Base-by-base conservation (phyloP, 1,140 invertebrate genomes). In the Mactra quadrangularis region DNA sequence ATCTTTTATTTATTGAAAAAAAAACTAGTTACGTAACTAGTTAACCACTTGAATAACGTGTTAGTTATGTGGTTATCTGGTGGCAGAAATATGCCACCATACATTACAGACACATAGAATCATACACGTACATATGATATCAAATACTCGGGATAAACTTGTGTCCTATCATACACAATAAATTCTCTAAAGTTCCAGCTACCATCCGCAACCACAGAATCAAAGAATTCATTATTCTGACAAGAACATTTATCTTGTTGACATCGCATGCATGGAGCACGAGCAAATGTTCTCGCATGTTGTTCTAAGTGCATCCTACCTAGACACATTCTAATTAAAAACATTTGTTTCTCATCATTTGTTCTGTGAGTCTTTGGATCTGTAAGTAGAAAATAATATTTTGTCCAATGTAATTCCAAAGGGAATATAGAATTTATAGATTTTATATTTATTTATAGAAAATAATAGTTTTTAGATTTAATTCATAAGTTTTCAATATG, bases 111-210 rank as follows among this genome's bases (percentile, higher is more conserved):
- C n/a, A n/a, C n/a, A n/a, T n/a, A n/a, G n/a, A n/a, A n/a, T n/a
- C 57, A 83, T 27, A 82, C 60, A 27, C 87, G 31, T 35, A 84
- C 64, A 60, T 89, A 89, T 0, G 83, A 86, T 38, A 89, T 86
- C n/a, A 88, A 31, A 70, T 86, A 88, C 33, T 88, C 87, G 29
- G 87, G 87, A 53, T 88, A 88, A 19, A 82, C 82, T 27, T 83
- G 50, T 13, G n/a, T 50, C 7, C 45, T 50, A 9, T 88, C 84
- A 83, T 87, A 88, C 4, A 87, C 75, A 57, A 85, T 79, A 88
- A 88, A 88, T 66, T 88, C 88, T 22, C 88, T 27, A 53, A 89
- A 89, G 11, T 79, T 79, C 78, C 82, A 84, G 0, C 15, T 29
- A 35, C 85, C 88, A 68, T 86, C 81, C 2, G 71, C 85, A 4